Evolutionary conservation across 1,140 invertebrate genomes (phyloP).

Genomic region (Chlorops oryzae): DNA sequence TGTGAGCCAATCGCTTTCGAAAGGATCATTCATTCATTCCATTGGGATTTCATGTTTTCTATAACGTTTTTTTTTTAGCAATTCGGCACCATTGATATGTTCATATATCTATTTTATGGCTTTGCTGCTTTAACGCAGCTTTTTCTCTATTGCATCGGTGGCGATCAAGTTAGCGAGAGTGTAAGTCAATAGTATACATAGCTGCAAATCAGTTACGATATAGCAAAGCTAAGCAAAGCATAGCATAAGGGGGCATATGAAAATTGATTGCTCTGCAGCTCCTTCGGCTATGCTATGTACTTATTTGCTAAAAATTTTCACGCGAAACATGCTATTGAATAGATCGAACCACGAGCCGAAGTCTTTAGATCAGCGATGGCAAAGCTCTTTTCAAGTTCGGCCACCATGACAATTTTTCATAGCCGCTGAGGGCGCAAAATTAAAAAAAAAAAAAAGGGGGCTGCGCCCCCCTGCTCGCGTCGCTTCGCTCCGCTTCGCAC

Average conservation of each 20-base stretch:
- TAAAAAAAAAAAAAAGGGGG: too few species aligned
- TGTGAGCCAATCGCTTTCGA: too few species aligned
- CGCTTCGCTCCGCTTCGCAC: too few species aligned
- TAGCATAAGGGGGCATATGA: neutral
- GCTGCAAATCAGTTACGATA: neutral
- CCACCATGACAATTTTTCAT: too few species aligned
- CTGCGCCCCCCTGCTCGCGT: too few species aligned
- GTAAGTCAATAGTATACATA: constrained; percentile 20
- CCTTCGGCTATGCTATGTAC: neutral
- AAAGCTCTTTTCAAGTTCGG: too few species aligned
- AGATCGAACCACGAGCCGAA: constrained; percentile 7
- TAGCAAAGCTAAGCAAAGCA: neutral
- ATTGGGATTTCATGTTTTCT: too few species aligned
- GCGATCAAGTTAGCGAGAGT: constrained; percentile 41
- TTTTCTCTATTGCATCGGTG: constrained; percentile 38
- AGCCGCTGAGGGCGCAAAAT: too few species aligned
- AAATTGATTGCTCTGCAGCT: neutral
- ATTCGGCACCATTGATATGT: constrained; percentile 36
- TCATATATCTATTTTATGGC: constrained; percentile 41
- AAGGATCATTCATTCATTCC: too few species aligned
- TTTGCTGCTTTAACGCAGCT: constrained; percentile 39
- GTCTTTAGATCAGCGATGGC: too few species aligned
- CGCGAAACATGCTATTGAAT: constrained; percentile 20
- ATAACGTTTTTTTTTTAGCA: constrained; percentile 28
- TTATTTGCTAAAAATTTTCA: neutral